Base-by-base conservation (phyloP, 2,888 invertebrate species). In the Dasypolia templi region DNA sequence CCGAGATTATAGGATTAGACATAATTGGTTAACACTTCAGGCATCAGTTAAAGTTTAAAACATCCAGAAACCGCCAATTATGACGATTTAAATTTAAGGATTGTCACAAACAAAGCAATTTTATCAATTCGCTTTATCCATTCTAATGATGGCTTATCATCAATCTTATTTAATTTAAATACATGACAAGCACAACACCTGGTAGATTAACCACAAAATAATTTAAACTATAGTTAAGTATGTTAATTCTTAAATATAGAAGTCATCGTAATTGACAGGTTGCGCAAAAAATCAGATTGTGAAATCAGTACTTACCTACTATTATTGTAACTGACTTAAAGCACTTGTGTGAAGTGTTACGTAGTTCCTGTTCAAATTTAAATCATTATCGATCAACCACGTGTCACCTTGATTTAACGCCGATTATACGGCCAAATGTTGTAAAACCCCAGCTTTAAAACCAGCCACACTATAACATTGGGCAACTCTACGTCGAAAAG, bases 351-450 rank as follows among this genome's bases (percentile, higher is more conserved):
- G 49, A 61, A 56, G 53, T 53, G 32, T 59, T 61, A 53, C 66
- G 39, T n/a, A 58, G 69, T 72, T 66, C 11, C 32, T 70, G 46
- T 42, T 62, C 4, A 51, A 64, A 72, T 77, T 66, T 77, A 63
- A 74, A 77, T 77, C 77, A 80, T 65, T 77, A 77, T 35, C 49
- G 62, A 49, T 56, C 72, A 44, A 86, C 83, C 71, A 86, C 86
- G 22, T 4, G 19, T 62, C 59, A 75, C 85, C 87, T 85, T 87
- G 84, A 79, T 61, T 73, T 62, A 55, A 32, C 68, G 26, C 53
- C 32, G 49, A 73, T 65, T 69, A 74, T 35, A 63, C 64, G n/a
- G 53, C 53, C n/a, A n/a, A 29, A 56, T 65, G 29, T 64, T 69
- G 44, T 58, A 68, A 55, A 68, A 66, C 39, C 62, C 59, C 49